These are phyloP conservation scores for Diuraphis noxia DNA, from an alignment of 1,140 invertebrate species.

Conservation along the genomic window DNA sequence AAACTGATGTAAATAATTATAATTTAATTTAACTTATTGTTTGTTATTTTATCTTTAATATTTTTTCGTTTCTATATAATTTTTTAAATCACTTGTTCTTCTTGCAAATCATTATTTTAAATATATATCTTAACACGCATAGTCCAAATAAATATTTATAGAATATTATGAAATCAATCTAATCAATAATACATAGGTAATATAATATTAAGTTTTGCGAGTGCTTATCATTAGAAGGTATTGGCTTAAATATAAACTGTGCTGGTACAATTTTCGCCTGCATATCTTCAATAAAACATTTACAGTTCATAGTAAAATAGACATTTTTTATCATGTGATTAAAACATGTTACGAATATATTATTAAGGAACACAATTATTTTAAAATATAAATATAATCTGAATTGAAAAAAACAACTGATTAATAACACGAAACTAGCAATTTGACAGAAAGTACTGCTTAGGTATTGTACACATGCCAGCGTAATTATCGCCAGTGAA, in stretches of 20 bases:
- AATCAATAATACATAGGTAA: not conserved
- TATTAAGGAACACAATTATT: not conserved
- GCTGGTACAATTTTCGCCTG: not conserved
- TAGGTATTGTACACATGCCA: not conserved
- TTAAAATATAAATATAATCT: not conserved
- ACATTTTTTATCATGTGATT: not conserved
- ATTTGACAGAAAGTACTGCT: not conserved
- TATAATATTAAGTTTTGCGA: not conserved
- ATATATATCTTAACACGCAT: not conserved
- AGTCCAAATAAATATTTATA: not conserved
- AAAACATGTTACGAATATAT: not conserved
- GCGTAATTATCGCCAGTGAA: not conserved
- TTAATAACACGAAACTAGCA: not conserved
- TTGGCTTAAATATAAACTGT: not conserved
- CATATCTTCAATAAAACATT: not conserved
- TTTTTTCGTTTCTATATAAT: no score
- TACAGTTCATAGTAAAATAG: not conserved
- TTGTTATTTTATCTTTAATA: no score
- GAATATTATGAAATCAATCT: not conserved
- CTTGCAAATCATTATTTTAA: no score
- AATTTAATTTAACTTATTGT: no score
- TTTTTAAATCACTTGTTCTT: no score
- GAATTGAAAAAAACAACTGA: not conserved
- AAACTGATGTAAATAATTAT: no score
- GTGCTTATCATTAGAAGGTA: not conserved